Evolutionary conservation across 2,888 invertebrate genomes (phyloP).

Genomic region (Dicyrtomina minuta): DNA sequence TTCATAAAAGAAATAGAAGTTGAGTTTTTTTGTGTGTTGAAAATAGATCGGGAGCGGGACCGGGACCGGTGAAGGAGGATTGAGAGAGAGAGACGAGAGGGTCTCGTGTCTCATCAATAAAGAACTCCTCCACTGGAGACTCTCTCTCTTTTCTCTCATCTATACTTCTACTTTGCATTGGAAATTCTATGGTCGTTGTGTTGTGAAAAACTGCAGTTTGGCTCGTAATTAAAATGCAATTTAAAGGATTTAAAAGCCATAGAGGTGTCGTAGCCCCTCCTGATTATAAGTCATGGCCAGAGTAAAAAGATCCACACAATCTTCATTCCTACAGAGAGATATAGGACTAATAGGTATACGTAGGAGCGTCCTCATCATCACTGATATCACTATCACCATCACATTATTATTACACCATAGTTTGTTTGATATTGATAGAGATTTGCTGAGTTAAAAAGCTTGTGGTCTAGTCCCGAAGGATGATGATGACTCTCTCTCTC

Average conservation of each 20-base stretch:
- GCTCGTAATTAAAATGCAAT: constrained; percentile 48
- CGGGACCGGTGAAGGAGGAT: neutral
- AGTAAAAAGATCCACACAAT: constrained; percentile 4
- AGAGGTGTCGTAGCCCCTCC: constrained; percentile 33
- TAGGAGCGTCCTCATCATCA: too few species aligned
- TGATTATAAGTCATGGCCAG: constrained; percentile 23
- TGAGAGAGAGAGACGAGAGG: constrained; percentile 13
- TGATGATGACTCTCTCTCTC: neutral
- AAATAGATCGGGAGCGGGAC: neutral
- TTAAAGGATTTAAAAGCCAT: constrained; percentile 45
- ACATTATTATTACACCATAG: too few species aligned
- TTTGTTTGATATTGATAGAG: too few species aligned
- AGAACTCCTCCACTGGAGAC: constrained; percentile 1
- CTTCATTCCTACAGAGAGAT: neutral
- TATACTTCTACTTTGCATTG: constrained; percentile 6
- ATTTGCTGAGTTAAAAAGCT: too few species aligned
- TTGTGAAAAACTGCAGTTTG: constrained; percentile 35
- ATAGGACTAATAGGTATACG: neutral
- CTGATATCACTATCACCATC: too few species aligned
- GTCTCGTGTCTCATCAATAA: constrained; percentile 25
- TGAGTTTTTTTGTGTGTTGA: too few species aligned
- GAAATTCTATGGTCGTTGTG: constrained; percentile 34
- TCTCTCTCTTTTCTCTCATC: neutral
- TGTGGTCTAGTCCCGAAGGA: neutral
- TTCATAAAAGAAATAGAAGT: constrained; percentile 14